phyloP scores from a whole-genome alignment of 2,888 invertebrate species.

The Ischnus inquisitorius region DNA sequence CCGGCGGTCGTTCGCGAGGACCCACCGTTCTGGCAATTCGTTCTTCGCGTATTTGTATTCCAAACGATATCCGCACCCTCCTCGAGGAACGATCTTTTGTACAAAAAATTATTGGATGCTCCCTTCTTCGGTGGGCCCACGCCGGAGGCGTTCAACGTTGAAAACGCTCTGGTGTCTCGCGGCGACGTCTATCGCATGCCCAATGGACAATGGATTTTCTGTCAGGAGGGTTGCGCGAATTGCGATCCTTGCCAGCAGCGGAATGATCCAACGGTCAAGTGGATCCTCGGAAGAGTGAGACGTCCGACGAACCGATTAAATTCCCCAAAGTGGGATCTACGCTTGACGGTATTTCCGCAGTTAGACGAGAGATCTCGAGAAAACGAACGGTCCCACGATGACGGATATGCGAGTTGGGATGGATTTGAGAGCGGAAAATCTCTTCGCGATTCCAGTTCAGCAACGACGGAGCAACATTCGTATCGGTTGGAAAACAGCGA shows the following conservation, averaged over 20 bases:
- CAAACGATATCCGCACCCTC: slow-evolving; percentile 77
- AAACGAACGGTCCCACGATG: slow-evolving; percentile 67
- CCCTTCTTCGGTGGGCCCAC: slow-evolving; percentile 76
- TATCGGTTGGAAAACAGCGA: background rate
- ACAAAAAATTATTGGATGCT: slow-evolving; percentile 75
- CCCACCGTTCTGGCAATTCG: slow-evolving; percentile 75
- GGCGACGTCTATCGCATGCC: slow-evolving; percentile 76
- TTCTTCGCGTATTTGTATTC: slow-evolving; percentile 79
- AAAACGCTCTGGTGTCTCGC: slow-evolving; percentile 73
- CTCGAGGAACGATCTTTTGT: slow-evolving; percentile 71
- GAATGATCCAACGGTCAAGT: slow-evolving; percentile 72
- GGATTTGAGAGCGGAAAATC: background rate
- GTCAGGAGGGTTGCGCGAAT: slow-evolving; percentile 75
- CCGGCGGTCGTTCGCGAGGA: slow-evolving; percentile 28
- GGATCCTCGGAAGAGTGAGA: slow-evolving; percentile 74
- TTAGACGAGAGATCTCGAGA: slow-evolving; percentile 71
- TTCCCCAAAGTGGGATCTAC: slow-evolving; percentile 74
- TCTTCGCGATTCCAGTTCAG: slow-evolving; percentile 7
- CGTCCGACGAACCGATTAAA: slow-evolving; percentile 56
- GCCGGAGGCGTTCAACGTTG: slow-evolving; percentile 49
- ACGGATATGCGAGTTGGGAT: slow-evolving; percentile 65
- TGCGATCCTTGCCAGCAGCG: slow-evolving; percentile 75
- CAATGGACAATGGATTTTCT: slow-evolving; percentile 76
- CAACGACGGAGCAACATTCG: background rate
- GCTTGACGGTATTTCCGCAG: slow-evolving; percentile 77